Evolutionary conservation across 2,888 invertebrate species (phyloP).

Genomic region (Scaptomyza caliginosa): DNA sequence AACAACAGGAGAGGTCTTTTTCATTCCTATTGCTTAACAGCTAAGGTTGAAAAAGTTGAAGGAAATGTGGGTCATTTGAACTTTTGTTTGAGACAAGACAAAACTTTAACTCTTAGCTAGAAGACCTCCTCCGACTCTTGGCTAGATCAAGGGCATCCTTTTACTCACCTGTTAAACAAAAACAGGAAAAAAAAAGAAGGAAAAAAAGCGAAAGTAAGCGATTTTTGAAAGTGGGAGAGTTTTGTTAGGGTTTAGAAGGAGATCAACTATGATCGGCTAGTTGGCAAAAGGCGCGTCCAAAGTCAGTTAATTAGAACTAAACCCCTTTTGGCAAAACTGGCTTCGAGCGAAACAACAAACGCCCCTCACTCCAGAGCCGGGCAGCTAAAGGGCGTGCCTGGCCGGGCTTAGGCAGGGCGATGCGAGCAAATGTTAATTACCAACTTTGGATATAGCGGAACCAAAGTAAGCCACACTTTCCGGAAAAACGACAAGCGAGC

Average conservation of each 20-base stretch:
- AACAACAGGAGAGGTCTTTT: conserved; percentile 31
- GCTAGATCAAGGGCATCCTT: too few species aligned
- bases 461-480: conserved; percentile 78
- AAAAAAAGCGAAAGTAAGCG: background rate
- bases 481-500: conserved; percentile 54
- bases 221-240: background rate
- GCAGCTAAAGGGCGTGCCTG: conserved; percentile 28
- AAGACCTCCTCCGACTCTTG: too few species aligned
- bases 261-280: background rate
- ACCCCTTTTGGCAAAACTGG: conserved; percentile 47
- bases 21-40: background rate
- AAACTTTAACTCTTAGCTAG: background rate
- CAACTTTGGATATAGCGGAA: conserved; percentile 70
- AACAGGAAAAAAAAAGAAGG: too few species aligned
- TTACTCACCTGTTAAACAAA: too few species aligned
- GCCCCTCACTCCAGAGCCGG: conserved; percentile 4
- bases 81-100: background rate
- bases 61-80: conserved; percentile 19
- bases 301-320: conserved; percentile 72
- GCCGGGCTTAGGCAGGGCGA: conserved; percentile 23
- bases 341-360: conserved; percentile 59
- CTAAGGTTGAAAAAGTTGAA: conserved; percentile 29
- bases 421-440: conserved; percentile 70
- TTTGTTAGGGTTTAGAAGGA: background rate
- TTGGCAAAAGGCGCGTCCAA: conserved; percentile 58